Conservation (phyloP, 2,797 vertebrate genomes). For the Leptoclinus maculatus region DNA sequence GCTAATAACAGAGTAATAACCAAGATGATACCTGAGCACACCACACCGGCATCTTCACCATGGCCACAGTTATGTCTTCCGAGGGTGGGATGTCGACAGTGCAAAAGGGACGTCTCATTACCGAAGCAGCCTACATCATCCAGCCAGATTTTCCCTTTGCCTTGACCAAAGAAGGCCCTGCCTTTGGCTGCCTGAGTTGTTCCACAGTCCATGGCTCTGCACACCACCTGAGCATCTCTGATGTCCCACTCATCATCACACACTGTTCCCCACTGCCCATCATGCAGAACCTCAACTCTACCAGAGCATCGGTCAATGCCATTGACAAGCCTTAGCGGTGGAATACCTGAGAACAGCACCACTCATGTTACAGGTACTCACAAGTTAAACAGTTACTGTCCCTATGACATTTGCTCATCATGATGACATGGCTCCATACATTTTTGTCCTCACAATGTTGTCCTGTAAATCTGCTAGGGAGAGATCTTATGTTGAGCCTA, state of each 20-base stretch:
- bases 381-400: neutral
- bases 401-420: no score
- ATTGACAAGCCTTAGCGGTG: conserved; percentile 58
- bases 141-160: conserved; percentile 65
- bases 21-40: conserved; percentile 69
- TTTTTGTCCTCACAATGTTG: no score
- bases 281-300: conserved; percentile 71
- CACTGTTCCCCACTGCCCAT: conserved; percentile 75
- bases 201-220: conserved; percentile 73
- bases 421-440: no score
- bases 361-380: neutral
- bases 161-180: conserved; percentile 63
- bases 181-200: conserved; percentile 54
- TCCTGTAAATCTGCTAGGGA: no score
- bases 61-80: conserved; percentile 76
- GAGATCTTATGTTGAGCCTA: no score
- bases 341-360: conserved; percentile 43
- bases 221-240: conserved; percentile 72
- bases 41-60: conserved; percentile 72
- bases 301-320: conserved; percentile 74
- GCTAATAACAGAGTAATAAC: neutral
- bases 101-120: conserved; percentile 66
- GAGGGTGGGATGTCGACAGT: conserved; percentile 50
- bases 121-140: conserved; percentile 69
- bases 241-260: conserved; percentile 78